Base-by-base conservation (phyloP, 1,140 invertebrate species). In the Drosophila fuyamai region DNA sequence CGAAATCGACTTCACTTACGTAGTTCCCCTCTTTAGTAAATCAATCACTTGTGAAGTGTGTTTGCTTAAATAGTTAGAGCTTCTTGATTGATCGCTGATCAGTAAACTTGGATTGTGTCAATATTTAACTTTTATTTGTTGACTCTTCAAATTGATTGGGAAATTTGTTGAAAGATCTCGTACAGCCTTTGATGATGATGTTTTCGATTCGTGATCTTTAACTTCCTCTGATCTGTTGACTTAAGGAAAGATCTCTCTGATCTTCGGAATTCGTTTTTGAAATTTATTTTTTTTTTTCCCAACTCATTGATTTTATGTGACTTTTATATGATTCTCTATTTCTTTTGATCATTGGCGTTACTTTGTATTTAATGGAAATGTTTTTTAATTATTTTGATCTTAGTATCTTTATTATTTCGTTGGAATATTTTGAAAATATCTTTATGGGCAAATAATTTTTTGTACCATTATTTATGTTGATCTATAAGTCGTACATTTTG, bases 71-170 rank as follows among this genome's bases (percentile, higher is more conserved):
- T 68, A 65, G 47, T 68, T 68, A n/a, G 36, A 41, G 38, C 61
- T 53, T 18, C 38, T 66, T 65, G 65, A 66, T 67, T 67, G 63
- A 63, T 53, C 29, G 46, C n/a, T 65, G 63, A 43, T 63, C 62
- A 65, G 16, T 43, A 46, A 51, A 65, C 59, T 67, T 51, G 65
- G 27, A 29, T 29, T 27, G 41, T 36, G 29, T 46, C 40, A 68
- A 68, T 66, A 62, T 68, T 60, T 59, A 7, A 16, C 35, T 29
- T 14, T 16, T 9, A 41, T 41, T 62, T 43, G 23, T 18, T 60
- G 57, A 51, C 56, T 48, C 10, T 50, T 27, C 29, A 14, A 60
- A 60, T 59, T 59, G 27, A 57, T 61, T 58, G 5, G 14, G 14
- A 16, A 32, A 40, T 32, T 41, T 36, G 32, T 53, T 32, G 10